Evolutionary conservation across 2,888 invertebrate species (phyloP), one percentile per base, ranked within the genome.

Genomic region (Fabriciana adippe): DNA sequence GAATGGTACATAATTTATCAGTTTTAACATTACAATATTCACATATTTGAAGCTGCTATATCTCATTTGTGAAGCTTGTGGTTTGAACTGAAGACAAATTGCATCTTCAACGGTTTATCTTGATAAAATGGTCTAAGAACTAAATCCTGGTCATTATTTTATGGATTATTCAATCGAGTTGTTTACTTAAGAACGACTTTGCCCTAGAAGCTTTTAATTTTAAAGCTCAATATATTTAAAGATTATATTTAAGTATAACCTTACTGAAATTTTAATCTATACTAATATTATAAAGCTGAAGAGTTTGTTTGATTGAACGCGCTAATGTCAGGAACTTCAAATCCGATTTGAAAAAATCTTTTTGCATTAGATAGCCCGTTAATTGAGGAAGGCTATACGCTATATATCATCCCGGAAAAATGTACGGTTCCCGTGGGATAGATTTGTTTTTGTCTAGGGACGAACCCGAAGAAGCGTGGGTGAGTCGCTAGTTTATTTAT

Each of bases 31-130:
- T 35, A 51, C 41, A 61, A 51, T 61, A 53, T 61, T 61, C 51
- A 53, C 64, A 56, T 35, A 41, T 31, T 15, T 31, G 15, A 50
- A 13, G 14, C 51, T 8, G 41, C 53, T 18, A 61, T 61, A 53
- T 53, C 50, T 61, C 61, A 61, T 53, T 51, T 35, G 18, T 35
- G 53, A 53, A 50, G 64, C 35, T 56, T 51, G 65, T 26, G 65
- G 57, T 66, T 59, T 54, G 54, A 59, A 59, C 59, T 48, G 50
- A 45, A 64, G 64, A 68, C 48, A 68, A 68, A 68, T 64, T 68
- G 68, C 68, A 64, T 67, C 68, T 41, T 59, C 55, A 26, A 64
- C 64, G n/a, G 16, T 64, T 60, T 59, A 55, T 55, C 68, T 55
- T 50, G 68, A 64, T 64, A 60, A 59, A 68, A 55, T 41, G 55